Evolutionary conservation across 2,113 vertebrate species (phyloP).

Genomic region (Elgaria multicarinata): DNA sequence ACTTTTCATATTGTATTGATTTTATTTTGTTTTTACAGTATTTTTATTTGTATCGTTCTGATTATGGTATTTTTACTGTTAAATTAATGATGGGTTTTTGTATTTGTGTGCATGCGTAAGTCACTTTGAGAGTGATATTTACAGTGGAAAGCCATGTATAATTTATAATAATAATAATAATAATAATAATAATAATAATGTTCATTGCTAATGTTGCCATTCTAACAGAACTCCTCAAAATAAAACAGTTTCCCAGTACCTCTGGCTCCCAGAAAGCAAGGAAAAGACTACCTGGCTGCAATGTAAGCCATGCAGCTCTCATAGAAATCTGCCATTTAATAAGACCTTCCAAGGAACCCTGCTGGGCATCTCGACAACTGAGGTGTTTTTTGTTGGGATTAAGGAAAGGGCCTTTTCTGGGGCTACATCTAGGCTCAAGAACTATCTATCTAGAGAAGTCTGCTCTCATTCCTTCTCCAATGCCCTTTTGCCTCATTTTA

Average conservation of each 20-base stretch:
- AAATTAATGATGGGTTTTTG: too few species aligned
- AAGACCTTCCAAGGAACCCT: neutral
- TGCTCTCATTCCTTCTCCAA: neutral
- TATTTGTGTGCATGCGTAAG: too few species aligned
- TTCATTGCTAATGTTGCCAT: neutral
- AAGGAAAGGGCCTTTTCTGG: neutral
- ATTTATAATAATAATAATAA: too few species aligned
- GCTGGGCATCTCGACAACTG: neutral
- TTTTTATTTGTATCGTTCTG: too few species aligned
- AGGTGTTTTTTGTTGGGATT: neutral
- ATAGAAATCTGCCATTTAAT: neutral
- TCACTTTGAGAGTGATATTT: too few species aligned
- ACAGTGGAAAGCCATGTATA: too few species aligned
- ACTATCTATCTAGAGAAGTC: too few species aligned
- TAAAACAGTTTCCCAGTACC: neutral
- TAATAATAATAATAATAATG: neutral
- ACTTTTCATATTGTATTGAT: too few species aligned
- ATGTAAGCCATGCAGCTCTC: neutral
- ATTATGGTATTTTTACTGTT: too few species aligned
- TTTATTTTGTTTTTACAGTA: too few species aligned
- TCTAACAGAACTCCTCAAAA: neutral
- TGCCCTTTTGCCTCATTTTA: neutral
- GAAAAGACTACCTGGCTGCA: neutral
- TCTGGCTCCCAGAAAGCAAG: neutral
- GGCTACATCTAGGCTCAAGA: neutral